Conservation (phyloP, 1,140 invertebrate genomes). For the Drosophila simulans region DNA sequence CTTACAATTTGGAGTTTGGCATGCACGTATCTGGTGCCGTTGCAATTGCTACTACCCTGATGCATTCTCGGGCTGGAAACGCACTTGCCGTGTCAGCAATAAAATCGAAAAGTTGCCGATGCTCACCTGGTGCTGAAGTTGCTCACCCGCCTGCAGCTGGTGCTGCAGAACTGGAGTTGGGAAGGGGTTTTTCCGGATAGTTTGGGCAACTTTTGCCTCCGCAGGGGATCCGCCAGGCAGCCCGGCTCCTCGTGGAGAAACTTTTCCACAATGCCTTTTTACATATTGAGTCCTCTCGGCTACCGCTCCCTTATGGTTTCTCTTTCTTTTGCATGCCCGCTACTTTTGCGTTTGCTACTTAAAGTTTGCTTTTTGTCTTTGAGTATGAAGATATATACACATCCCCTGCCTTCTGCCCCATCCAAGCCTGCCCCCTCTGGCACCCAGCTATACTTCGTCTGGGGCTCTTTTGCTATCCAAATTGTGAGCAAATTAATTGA, state of each 20-base stretch:
- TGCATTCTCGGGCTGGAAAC: slow-evolving; percentile 12
- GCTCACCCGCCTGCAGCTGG: slow-evolving; percentile 23
- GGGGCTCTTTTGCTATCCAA: slow-evolving; percentile 60
- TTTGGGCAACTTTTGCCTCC: slow-evolving; percentile 73
- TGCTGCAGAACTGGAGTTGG: slow-evolving; percentile 27
- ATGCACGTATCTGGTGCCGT: slow-evolving; percentile 12
- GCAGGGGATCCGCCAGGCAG: slow-evolving; percentile 33
- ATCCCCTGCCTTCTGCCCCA: neutral
- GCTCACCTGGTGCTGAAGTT: slow-evolving; percentile 60
- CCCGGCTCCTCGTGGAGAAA: slow-evolving; percentile 36
- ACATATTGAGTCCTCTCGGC: slow-evolving; percentile 31
- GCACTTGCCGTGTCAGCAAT: slow-evolving; percentile 58
- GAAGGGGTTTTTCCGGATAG: slow-evolving; percentile 67
- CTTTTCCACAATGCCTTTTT: slow-evolving; percentile 68
- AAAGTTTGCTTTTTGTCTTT: slow-evolving; percentile 81
- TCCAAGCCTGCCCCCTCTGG: neutral
- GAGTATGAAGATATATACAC: slow-evolving; percentile 19
- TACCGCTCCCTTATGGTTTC: slow-evolving; percentile 14
- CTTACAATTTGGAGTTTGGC: slow-evolving; percentile 7
- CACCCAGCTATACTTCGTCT: slow-evolving; percentile 20
- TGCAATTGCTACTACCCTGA: slow-evolving; percentile 31
- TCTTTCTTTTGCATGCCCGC: slow-evolving; percentile 29
- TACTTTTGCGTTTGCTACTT: slow-evolving; percentile 76
- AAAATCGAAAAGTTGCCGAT: slow-evolving; percentile 72
- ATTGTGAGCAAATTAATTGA: slow-evolving; percentile 82